Conservation (phyloP, 2,113 vertebrate species). For the Alligator sinensis region DNA sequence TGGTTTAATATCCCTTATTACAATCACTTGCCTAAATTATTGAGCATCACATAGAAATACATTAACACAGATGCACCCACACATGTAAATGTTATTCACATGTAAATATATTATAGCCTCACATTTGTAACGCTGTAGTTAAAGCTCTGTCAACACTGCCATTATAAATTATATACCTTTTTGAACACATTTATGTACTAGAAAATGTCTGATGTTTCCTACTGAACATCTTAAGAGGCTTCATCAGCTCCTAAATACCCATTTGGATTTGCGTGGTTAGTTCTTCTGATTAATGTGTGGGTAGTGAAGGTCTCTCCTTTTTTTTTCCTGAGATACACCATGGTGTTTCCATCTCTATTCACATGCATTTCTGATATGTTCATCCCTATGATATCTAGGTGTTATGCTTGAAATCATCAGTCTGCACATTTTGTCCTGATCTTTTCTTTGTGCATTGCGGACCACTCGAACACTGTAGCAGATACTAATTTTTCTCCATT, state of each 20-base stretch:
- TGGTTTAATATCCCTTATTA: slow-evolving; percentile 50
- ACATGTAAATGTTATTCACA: slow-evolving; percentile 54
- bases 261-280: slow-evolving; percentile 68
- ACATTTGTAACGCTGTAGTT: slow-evolving; percentile 25
- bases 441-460: background rate
- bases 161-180: slow-evolving; percentile 73
- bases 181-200: slow-evolving; percentile 61
- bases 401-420: fast-evolving
- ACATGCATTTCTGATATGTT: fast-evolving
- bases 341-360: background rate
- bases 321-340: background rate
- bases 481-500: background rate
- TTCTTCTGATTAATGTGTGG: slow-evolving; percentile 46
- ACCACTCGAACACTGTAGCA: fast-evolving
- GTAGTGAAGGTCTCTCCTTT: slow-evolving; percentile 48
- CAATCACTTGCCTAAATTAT: slow-evolving; percentile 16
- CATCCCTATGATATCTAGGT: fast-evolving
- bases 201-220: slow-evolving; percentile 59
- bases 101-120: slow-evolving; percentile 51
- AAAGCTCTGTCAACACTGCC: slow-evolving; percentile 45
- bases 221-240: slow-evolving; percentile 68
- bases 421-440: background rate
- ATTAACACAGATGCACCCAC: slow-evolving; percentile 30
- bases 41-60: slow-evolving; percentile 50
- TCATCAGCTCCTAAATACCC: slow-evolving; percentile 68